A percentile compares a stretch with the other conserved stretches of the same genome.
These are phyloP conservation scores for Synanceia verrucosa DNA, from an alignment of 2,797 vertebrate genomes.

Conservation along the genomic window DNA sequence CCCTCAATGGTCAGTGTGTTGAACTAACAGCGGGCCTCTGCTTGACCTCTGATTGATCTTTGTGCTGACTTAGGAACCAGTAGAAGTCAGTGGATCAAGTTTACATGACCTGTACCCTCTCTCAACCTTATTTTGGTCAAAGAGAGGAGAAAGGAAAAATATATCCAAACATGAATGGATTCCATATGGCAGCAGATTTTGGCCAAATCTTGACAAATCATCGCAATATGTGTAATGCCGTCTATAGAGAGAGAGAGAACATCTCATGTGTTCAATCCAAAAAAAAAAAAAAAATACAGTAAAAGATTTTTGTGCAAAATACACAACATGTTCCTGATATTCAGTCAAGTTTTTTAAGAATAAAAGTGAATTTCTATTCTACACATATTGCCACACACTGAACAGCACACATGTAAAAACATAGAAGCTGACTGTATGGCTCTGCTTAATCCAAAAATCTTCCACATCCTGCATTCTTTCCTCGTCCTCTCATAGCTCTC, in stretches of 20 bases:
- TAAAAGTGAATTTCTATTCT: background rate
- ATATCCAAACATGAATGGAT: background rate
- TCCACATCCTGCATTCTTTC: constrained; percentile 18
- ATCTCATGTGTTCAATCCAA: background rate
- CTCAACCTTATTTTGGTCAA: background rate
- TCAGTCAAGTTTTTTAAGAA: background rate
- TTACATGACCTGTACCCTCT: background rate
- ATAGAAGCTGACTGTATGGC: background rate
- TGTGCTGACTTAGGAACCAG: background rate
- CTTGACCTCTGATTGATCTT: constrained; percentile 11
- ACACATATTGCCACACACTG: background rate
- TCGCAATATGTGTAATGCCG: constrained; percentile 19
- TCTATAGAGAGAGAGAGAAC: background rate
- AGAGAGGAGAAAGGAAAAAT: background rate
- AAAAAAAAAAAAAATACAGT: constrained; percentile 3
- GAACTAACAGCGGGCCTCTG: background rate
- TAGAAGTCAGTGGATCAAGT: background rate
- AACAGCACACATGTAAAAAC: background rate
- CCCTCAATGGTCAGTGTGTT: background rate
- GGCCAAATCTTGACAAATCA: constrained; percentile 40
- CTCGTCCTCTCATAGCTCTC: constrained; percentile 1
- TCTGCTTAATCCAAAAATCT: background rate
- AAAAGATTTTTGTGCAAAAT: background rate
- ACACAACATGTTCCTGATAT: background rate
- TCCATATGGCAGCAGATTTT: constrained; percentile 26